Evolutionary conservation across 2,888 invertebrate species (phyloP), one percentile per base, ranked within the genome.

Genomic region (Agapostemon virescens): DNA sequence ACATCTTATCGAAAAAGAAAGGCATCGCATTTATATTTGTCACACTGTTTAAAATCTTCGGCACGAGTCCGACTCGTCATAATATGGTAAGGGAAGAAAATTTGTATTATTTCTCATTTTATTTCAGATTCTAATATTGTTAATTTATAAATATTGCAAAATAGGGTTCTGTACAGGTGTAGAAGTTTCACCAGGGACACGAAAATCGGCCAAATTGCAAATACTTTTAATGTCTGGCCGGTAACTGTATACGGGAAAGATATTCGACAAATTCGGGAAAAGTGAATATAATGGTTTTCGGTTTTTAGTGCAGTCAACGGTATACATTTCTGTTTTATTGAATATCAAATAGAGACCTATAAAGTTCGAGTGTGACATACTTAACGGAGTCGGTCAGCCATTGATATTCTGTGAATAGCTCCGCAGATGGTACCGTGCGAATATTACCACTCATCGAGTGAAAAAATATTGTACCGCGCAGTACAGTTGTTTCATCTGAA

Each of bases 391-490:
- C 69, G 17, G 79, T 58, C 42, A 69, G 67, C 58, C 80, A 74
- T 78, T 69, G 58, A 73, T 80, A 73, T 30, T 23, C 55, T 15
- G 30, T 40, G 80, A 78, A 78, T 80, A 30, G 69, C 36, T 55
- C 52, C 40, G 23, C 52, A 52, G 42, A 74, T 42, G 40, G 26
- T 9, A 49, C 42, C n/a, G 66, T 40, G 42, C n/a, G 45, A 17
- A 63, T 80, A 75, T 80, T 80, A 81, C 80, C 49, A 69, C 64
- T 72, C 38, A 61, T 75, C 69, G 49, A 20, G 17, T 20, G 26
- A 20, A 33, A 49, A 81, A 74, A 69, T 69, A 75, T 61, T 38
- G 40, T 13, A 55, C 23, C 26, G 2, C 20, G 23, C 63, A 38
- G 45, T 67, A 7, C 30, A 17, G n/a, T 52, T 70, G 73, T 74